These are phyloP conservation scores for Lamprotornis superbus DNA, from an alignment of 2,113 vertebrate genomes.

Conservation along the genomic window DNA sequence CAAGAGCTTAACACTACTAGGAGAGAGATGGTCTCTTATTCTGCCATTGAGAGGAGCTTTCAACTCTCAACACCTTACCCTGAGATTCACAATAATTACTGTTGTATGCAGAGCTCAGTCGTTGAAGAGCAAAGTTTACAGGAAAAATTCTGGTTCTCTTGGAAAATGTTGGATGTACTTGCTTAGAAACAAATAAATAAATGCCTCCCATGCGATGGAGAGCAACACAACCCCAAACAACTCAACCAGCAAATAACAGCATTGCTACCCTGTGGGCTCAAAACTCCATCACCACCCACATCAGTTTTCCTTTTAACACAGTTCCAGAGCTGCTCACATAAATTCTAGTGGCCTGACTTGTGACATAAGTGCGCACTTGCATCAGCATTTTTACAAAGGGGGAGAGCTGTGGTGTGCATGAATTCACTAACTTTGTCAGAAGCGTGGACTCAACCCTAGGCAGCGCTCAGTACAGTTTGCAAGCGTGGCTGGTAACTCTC, in stretches of 20 bases:
- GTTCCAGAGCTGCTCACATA: background rate
- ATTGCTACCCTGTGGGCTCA: rapidly evolving
- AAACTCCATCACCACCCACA: background rate
- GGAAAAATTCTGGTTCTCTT: background rate
- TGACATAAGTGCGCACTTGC: background rate
- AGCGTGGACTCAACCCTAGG: rapidly evolving
- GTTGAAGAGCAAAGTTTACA: background rate
- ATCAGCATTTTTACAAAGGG: background rate
- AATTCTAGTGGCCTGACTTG: background rate
- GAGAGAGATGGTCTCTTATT: background rate
- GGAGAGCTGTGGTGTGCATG: background rate
- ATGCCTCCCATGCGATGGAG: background rate
- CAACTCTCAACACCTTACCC: background rate
- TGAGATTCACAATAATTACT: background rate
- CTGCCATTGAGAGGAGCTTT: background rate
- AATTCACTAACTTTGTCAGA: background rate
- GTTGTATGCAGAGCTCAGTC: background rate
- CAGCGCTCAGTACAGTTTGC: background rate
- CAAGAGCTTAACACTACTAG: background rate
- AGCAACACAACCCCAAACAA: background rate
- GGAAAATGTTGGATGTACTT: background rate
- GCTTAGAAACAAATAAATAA: background rate
- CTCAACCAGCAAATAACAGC: background rate
- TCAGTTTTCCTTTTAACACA: background rate
- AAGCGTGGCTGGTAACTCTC: background rate